Evolutionary conservation across 2,888 invertebrate species (phyloP), one percentile per base, ranked within the genome.

Genomic region (Oligia strigilis): DNA sequence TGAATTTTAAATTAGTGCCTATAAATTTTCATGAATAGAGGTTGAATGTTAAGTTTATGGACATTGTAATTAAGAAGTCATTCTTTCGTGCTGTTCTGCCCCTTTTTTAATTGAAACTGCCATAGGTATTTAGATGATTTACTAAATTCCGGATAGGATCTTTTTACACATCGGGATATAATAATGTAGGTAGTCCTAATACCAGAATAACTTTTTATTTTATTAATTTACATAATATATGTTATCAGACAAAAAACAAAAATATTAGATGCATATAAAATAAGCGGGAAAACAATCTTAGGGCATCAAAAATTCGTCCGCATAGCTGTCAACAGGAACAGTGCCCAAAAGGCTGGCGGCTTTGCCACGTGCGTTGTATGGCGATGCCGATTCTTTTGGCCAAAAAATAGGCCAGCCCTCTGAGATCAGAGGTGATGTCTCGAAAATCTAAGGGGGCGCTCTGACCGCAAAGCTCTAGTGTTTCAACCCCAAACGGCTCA

Each of bases 31-130:
- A 36, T 43, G 40, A n/a, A 52, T 36, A 17, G 46, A 86, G 84
- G 84, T 84, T 65, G 64, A 78, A 86, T 82, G 78, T 72, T 72
- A 85, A 77, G 80, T 71, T 62, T 70, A 72, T 64, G 60, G 52
- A 23, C 40, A 65, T 70, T 49, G 11, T 78, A 77, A 77, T 66
- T 58, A 55, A 29, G 13, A 17, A 14, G 0, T 2, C 19, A 60
- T 43, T 58, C 11, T 13, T 29, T 29, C 19, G 19, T 19, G 46
- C 8, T 65, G 36, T 43, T 49, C 29, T 52, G 49, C 11, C 49
- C 49, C n/a, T 43, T 2, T 65, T 65, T 55, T 65, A 14, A 71
- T 55, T 36, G 52, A 71, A 71, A 71, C 72, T 43, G 13, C 19
- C 58, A 13, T 64, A 60, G 13, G 17, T 23, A 23, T 52, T 36